Percentiles rank a stretch among this genome's conserved stretches.
Conservation (phyloP, 2,888 invertebrate genomes). For the Drosophila suboccidentalis region DNA sequence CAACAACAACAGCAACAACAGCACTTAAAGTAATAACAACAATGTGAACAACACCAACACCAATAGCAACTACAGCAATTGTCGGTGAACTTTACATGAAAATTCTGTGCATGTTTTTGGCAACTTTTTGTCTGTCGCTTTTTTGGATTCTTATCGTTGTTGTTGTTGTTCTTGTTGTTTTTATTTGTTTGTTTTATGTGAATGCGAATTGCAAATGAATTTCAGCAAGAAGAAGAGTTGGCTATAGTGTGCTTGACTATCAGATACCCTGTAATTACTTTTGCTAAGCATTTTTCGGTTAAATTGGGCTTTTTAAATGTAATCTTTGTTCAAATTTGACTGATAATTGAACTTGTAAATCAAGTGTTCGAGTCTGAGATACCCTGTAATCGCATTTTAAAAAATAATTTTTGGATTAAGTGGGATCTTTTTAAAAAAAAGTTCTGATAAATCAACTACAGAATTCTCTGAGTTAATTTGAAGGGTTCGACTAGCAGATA, state of each 20-base stretch:
- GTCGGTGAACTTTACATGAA: constrained; percentile 39
- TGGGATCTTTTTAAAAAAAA: background rate
- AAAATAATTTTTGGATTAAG: background rate
- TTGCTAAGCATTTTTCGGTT: no score
- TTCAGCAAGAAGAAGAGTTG: constrained; percentile 8
- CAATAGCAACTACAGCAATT: constrained; percentile 25
- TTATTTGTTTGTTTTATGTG: constrained; percentile 14
- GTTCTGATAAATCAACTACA: background rate
- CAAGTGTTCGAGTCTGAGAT: background rate
- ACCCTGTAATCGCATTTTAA: background rate
- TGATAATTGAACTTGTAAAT: background rate
- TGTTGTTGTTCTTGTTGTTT: no score
- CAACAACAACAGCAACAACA: constrained; percentile 6
- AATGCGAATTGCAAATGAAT: constrained; percentile 41
- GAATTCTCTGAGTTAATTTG: background rate
- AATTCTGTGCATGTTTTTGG: constrained; percentile 43
- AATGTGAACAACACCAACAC: constrained; percentile 9
- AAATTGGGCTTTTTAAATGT: background rate
- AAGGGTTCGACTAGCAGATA: background rate
- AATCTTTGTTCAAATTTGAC: background rate
- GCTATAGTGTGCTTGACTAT: background rate
- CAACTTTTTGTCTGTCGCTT: constrained; percentile 38
- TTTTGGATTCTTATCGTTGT: constrained; percentile 1
- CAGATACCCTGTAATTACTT: background rate
- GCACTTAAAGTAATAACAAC: constrained; percentile 9